Conservation (phyloP, 2,888 invertebrate genomes). For the Beris chalybata region DNA sequence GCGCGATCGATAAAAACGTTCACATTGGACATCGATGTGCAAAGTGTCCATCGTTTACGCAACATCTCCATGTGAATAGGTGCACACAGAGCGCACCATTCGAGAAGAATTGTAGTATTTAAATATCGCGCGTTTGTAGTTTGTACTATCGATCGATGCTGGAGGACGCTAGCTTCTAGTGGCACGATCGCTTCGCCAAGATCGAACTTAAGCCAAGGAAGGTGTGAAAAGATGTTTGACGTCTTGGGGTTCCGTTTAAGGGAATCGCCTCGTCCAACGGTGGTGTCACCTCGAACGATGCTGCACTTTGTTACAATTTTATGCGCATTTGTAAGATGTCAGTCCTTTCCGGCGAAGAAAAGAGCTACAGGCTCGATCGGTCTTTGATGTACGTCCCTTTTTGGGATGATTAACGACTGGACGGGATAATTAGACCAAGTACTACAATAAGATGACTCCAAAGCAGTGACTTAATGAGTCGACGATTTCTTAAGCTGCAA, state of each 20-base stretch:
- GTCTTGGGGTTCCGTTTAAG: slow-evolving; percentile 16
- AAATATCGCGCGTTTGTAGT: slow-evolving; percentile 28
- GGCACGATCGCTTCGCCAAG: slow-evolving; percentile 8
- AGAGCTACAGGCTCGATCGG: slow-evolving; percentile 10
- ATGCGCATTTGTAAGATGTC: slow-evolving; percentile 32
- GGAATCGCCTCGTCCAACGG: slow-evolving; percentile 13
- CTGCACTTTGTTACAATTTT: slow-evolving; percentile 25
- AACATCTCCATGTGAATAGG: not conserved
- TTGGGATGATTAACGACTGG: slow-evolving; percentile 28
- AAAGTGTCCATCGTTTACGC: slow-evolving; percentile 16
- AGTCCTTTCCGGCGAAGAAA: slow-evolving; percentile 18
- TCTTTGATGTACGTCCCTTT: not conserved
- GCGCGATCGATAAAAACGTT: slow-evolving; percentile 14
- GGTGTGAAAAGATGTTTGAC: slow-evolving; percentile 31
- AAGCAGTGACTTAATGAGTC: too few species aligned
- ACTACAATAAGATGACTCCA: too few species aligned
- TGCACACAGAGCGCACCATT: not conserved
- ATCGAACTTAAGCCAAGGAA: slow-evolving; percentile 4
- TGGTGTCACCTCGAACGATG: slow-evolving; percentile 1
- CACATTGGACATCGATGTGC: slow-evolving; percentile 15
- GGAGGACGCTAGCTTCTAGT: slow-evolving; percentile 1
- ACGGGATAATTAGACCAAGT: slow-evolving; percentile 20
- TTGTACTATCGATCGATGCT: slow-evolving; percentile 11
- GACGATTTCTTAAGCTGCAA: too few species aligned
- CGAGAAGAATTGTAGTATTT: slow-evolving; percentile 18